Evolutionary conservation across 2,797 vertebrate genomes (phyloP).

Genomic region (Thripadectes ignobilis): DNA sequence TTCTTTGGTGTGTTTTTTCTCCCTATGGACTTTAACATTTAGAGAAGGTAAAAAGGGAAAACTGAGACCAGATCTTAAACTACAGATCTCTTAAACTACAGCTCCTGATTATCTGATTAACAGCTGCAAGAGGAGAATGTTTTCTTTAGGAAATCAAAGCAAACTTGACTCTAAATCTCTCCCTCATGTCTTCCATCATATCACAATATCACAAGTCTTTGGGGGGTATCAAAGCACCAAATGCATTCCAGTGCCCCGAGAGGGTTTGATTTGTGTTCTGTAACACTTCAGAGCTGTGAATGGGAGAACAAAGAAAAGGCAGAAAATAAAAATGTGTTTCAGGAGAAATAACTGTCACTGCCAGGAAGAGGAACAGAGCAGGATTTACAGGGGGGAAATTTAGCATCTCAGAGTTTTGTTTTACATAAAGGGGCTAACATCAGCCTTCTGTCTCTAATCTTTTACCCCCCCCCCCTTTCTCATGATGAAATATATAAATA

Average conservation of each 20-base stretch:
- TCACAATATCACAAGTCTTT: neutral
- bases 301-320: neutral
- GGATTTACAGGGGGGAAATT: neutral
- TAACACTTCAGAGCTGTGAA: neutral
- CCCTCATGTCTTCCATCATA: conserved; percentile 19
- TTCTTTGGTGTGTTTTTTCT: neutral
- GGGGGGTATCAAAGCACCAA: neutral
- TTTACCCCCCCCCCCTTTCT: neutral
- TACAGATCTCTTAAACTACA: neutral
- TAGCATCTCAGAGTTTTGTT: neutral
- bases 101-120: conserved; percentile 17
- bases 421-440: neutral
- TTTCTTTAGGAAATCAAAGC: conserved; percentile 32
- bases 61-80: neutral
- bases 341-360: neutral
- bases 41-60: neutral
- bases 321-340: neutral
- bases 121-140: neutral
- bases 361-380: neutral
- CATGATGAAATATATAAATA: neutral
- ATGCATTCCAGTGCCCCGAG: neutral
- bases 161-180: neutral
- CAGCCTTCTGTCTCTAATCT: neutral
- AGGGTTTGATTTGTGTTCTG: neutral
- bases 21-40: neutral